Base-by-base conservation (phyloP, 2,888 invertebrate species). In the Mycogona germanica region DNA sequence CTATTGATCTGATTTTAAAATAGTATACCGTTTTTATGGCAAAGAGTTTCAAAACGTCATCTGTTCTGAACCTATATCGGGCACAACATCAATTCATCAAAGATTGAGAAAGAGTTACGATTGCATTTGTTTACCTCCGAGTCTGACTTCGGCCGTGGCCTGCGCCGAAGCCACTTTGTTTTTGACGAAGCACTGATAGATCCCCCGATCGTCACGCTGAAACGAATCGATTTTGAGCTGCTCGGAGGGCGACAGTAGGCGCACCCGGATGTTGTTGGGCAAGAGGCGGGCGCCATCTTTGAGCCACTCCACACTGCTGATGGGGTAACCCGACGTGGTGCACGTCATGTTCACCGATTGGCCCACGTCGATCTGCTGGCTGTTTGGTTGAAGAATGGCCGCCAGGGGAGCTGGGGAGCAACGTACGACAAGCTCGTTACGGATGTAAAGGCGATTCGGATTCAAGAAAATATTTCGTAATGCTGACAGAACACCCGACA, bases 291-390 rank as follows among this genome's bases (percentile, higher is more conserved):
- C 37, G 61, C 93, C 91, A 68, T 95, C 89, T 71, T 93, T 92
- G 59, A 88, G 75, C 95, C 95, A 95, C 53, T 81, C 83, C 59
- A 93, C 79, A 2, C 85, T 85, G 67, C 88, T 88, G 55, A 93
- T 85, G 7, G 93, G 93, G 68, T 92, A 62, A 26, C 70, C 69
- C 14, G 55, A 59, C 1, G 65, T 60, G n/a, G 65, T 59, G 59
- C 70, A 70, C 56, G 66, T 67, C 55, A 70, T 65, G 12, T 55
- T 54, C 3, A 68, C 68, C 3, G 62, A 52, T 29, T 64, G 60
- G 3, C 66, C 66, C 0, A 66, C 65, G 57, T 70, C 69, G 2
- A 68, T 60, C 19, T 42, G 41, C 30, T 52, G 53, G 26, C 12
- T 26, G 21, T 21, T 46, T 3, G 57, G 57, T 28, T 57, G 55